These are phyloP conservation scores for Epinotia demarniana DNA, from an alignment of 2,888 invertebrate species.

Conservation along the genomic window DNA sequence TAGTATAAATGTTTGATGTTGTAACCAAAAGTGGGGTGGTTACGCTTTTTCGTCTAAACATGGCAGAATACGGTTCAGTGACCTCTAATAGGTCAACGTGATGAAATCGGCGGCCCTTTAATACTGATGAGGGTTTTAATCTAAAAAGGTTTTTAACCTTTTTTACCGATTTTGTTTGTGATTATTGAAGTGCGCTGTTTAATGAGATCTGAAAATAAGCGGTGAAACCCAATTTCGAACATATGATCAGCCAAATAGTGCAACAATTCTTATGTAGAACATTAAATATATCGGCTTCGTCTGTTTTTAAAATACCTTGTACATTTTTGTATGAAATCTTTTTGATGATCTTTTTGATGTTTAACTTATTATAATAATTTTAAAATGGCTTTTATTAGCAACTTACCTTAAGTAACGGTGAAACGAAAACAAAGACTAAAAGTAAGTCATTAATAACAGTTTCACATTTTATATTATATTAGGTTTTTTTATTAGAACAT, in stretches of 20 bases:
- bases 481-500: too few species aligned
- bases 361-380: too few species aligned
- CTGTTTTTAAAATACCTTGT: too few species aligned
- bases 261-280: too few species aligned
- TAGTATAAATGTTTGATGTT: not conserved
- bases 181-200: slow-evolving; percentile 37
- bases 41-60: slow-evolving; percentile 7
- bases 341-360: too few species aligned
- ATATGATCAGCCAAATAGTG: too few species aligned
- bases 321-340: too few species aligned
- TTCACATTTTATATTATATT: too few species aligned
- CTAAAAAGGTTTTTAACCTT: slow-evolving; percentile 38
- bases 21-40: not conserved
- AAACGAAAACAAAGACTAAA: not conserved
- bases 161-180: slow-evolving; percentile 37
- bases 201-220: slow-evolving; percentile 30
- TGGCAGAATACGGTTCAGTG: slow-evolving; percentile 62
- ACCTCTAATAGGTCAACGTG: slow-evolving; percentile 66
- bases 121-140: slow-evolving; percentile 50
- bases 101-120: slow-evolving; percentile 54
- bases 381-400: too few species aligned
- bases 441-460: too few species aligned
- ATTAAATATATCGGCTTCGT: too few species aligned
- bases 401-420: not conserved
- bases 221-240: not conserved